These are phyloP conservation scores for Apocrypta bakeri DNA, from an alignment of 1,140 invertebrate genomes.

Conservation along the genomic window DNA sequence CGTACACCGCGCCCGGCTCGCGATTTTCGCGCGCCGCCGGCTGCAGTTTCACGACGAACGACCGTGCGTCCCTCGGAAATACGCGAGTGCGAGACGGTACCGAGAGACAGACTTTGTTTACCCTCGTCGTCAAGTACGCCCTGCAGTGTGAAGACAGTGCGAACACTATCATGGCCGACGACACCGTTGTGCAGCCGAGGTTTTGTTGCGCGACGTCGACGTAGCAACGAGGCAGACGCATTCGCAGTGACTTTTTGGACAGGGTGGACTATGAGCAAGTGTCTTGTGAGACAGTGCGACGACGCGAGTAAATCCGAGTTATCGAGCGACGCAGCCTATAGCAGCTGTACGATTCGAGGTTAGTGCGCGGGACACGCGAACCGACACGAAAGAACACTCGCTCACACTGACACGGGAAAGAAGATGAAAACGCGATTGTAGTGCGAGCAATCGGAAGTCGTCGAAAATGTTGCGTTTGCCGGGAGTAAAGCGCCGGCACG, in stretches of 20 bases:
- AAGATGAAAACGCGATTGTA: slow-evolving; percentile 57
- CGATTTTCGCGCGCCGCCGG: slow-evolving; percentile 8
- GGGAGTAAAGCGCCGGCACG: slow-evolving; percentile 40
- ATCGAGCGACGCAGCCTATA: neutral
- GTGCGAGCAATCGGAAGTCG: slow-evolving; percentile 45
- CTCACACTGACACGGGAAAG: too few relatives aligned
- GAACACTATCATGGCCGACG: neutral
- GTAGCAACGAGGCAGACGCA: neutral
- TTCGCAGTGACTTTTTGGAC: neutral
- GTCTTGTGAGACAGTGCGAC: neutral
- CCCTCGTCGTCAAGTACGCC: neutral
- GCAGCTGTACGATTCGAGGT: too few relatives aligned
- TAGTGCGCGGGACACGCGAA: neutral
- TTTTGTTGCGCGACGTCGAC: neutral
- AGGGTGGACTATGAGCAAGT: neutral
- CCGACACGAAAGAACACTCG: neutral
- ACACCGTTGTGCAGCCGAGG: neutral
- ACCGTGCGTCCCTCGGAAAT: neutral
- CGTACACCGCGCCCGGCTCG: neutral
- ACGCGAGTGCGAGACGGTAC: neutral
- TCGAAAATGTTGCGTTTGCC: neutral
- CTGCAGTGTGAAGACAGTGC: neutral
- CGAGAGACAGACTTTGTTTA: neutral
- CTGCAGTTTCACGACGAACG: neutral
- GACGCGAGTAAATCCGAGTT: neutral